These are phyloP conservation scores for Platypus cylindrus DNA, from an alignment of 2,888 invertebrate species.

Conservation along the genomic window DNA sequence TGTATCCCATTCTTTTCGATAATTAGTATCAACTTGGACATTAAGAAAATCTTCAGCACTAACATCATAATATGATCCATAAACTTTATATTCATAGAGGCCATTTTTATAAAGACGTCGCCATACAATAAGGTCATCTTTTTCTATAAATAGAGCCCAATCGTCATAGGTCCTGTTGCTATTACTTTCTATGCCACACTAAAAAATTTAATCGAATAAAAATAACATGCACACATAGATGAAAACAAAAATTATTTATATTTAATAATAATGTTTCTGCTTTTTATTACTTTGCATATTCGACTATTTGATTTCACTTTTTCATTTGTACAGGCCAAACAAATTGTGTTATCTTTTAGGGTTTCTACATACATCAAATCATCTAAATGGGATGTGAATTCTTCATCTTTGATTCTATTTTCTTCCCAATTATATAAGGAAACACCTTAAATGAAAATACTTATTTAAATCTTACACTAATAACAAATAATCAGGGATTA, in stretches of 20 bases:
- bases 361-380: slow-evolving; percentile 46
- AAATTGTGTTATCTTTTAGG: slow-evolving; percentile 41
- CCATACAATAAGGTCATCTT: slow-evolving; percentile 72
- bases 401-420: slow-evolving; percentile 43
- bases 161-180: slow-evolving; percentile 34
- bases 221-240: background rate
- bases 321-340: slow-evolving; percentile 35
- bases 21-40: slow-evolving; percentile 69
- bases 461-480: background rate
- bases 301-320: slow-evolving; percentile 15
- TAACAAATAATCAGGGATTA: background rate
- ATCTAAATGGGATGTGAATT: slow-evolving; percentile 41
- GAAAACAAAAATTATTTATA: background rate
- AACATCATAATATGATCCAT: slow-evolving; percentile 69
- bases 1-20: slow-evolving; percentile 67
- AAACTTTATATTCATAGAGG: slow-evolving; percentile 75
- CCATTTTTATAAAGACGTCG: slow-evolving; percentile 54
- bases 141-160: slow-evolving; percentile 71
- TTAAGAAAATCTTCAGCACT: slow-evolving; percentile 66
- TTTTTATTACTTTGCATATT: slow-evolving; percentile 11
- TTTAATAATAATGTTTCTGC: background rate
- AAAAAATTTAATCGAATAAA: slow-evolving; percentile 1
- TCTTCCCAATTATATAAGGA: slow-evolving; percentile 48
- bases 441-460: slow-evolving; percentile 21
- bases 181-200: slow-evolving; percentile 19